Evolutionary conservation across 2,113 vertebrate genomes (phyloP), one percentile per base, ranked within the genome.

Genomic region (Sander vitreus): DNA sequence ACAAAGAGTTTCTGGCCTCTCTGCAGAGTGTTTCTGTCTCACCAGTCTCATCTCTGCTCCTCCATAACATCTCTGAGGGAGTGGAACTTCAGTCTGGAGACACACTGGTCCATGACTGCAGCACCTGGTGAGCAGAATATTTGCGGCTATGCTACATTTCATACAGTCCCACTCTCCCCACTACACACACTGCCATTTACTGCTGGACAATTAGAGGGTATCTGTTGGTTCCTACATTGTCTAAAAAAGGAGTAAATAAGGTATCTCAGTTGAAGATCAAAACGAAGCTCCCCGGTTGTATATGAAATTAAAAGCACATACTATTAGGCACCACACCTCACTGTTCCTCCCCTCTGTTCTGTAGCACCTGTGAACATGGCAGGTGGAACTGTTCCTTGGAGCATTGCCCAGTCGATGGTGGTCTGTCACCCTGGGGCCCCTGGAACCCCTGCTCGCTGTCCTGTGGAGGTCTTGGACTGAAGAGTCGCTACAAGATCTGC

Each of bases 401-500:
- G 14, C 55, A 83, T 27, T 97, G 97, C 72, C 93, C 94, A 0
- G 60, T 89, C 5, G 89, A 95, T 0, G 94, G 93, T 0, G 92
- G 93, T 23, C 90, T 96, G 12, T 76, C 96, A 0, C 57, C 91
- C 2, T 97, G 97, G 97, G 90, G 94, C 0, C 80, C 83, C 0
- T 98, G 97, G 97, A 89, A 93, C 16, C 74, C 91, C 3, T 98
- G 97, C 77, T 97, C 97, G 0, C 88, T 92, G 36, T 96, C 94
- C 84, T 98, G 97, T 7, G 97, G 97, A 0, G 96, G 96, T 10
- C 86, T 97, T 45, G 97, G 97, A 0, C 92, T 96, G 59, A 97
- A 93, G 81, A 94, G 76, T 2, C 95, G 97, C 23, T 85, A 63
- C 13, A 92, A 96, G n/a, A 60, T 77, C 58, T 98, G 97, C 88